phyloP scores from a whole-genome alignment of 2,888 invertebrate genomes.

The Caenorhabditis doughertyi region DNA sequence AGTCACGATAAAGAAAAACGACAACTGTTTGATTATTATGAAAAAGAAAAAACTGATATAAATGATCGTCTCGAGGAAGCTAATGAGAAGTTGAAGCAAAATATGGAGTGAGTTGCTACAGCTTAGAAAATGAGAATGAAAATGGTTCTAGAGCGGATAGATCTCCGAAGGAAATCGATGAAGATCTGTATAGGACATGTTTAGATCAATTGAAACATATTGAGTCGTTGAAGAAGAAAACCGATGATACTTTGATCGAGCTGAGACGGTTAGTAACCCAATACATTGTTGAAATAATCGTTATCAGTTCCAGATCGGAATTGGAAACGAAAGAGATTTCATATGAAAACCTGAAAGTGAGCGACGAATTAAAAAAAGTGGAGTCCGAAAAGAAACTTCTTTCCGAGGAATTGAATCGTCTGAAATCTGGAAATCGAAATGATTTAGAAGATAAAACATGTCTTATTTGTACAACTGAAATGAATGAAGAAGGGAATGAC shows the following conservation, averaged over 20 bases:
- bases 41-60: background rate
- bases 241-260: background rate
- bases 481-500: background rate
- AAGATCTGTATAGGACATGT: background rate
- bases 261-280: background rate
- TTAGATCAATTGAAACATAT: background rate
- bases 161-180: background rate
- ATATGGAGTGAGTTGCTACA: background rate
- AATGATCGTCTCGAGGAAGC: background rate
- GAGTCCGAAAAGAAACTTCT: background rate
- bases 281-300: too few species aligned
- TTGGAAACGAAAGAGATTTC: background rate
- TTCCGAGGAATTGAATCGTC: background rate
- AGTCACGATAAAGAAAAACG: too few species aligned
- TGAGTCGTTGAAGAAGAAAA: background rate
- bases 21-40: background rate
- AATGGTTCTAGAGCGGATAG: too few species aligned
- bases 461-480: background rate
- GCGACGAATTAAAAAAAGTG: background rate
- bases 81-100: background rate
- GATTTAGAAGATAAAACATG: slow-evolving; percentile 3
- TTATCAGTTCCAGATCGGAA: background rate
- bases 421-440: background rate
- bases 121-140: background rate
- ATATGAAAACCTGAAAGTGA: background rate